Evolutionary conservation across 30 jellyfish, hydroid and myxozoan species (phyloP).

Genomic region (Sanderia malayensis): DNA sequence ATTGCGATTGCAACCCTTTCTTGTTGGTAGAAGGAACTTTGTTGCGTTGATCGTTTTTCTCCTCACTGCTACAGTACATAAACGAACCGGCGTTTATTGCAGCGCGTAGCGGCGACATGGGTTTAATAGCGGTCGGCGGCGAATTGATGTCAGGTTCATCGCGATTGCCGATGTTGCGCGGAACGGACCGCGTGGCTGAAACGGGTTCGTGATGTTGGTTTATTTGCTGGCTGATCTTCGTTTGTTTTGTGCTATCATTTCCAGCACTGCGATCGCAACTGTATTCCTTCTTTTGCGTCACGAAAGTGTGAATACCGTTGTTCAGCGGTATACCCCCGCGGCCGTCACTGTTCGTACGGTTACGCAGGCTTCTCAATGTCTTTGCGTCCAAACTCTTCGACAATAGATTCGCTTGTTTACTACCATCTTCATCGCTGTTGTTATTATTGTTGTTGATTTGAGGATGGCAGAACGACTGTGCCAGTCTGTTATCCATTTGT

Average conservation of each 20-base stretch:
- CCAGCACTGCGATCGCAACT: too few species aligned
- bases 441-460: conserved; percentile 12
- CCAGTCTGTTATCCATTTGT: neutral
- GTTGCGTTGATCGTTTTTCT: neutral
- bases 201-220: neutral
- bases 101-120: conserved; percentile 50
- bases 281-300: conserved; percentile 34
- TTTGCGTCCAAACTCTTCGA: conserved; percentile 45
- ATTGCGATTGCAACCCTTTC: neutral
- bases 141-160: conserved; percentile 11
- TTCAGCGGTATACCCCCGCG: conserved; percentile 31
- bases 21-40: neutral
- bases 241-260: neutral
- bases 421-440: conserved; percentile 20
- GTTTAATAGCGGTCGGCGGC: conserved; percentile 13
- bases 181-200: neutral
- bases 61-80: conserved; percentile 39
- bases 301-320: conserved; percentile 50
- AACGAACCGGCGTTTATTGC: conserved; percentile 43
- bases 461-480: conserved; percentile 1
- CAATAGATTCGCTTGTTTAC: neutral
- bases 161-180: neutral
- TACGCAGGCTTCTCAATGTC: conserved; percentile 16
- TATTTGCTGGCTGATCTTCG: neutral
- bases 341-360: conserved; percentile 28